A percentile compares a stretch with the other conserved stretches of the same genome.
Evolutionary conservation across 2,797 vertebrate species (phyloP).

Genomic region (Clarias pachynema): DNA sequence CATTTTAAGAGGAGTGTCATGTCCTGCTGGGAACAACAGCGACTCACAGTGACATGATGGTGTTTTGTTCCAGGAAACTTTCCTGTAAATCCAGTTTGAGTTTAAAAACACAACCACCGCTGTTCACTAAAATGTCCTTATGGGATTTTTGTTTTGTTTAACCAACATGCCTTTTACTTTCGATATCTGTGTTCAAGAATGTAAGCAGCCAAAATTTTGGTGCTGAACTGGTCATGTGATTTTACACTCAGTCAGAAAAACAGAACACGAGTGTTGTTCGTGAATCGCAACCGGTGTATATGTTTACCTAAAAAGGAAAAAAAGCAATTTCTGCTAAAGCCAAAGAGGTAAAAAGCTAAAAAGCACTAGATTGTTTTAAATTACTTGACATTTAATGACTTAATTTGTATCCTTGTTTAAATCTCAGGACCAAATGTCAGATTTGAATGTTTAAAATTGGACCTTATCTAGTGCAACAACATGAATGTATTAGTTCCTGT

Average conservation of each 20-base stretch:
- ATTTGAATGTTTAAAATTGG: not conserved
- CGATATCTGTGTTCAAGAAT: conserved; percentile 1
- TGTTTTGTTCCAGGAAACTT: conserved; percentile 2
- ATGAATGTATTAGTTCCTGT: conserved; percentile 9
- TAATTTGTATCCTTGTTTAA: conserved; percentile 5
- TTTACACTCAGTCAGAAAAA: not conserved
- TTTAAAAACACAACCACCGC: conserved; percentile 5
- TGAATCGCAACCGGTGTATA: not conserved
- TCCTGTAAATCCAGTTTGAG: conserved; percentile 36
- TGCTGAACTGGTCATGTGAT: conserved; percentile 10
- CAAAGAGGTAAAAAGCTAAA: conserved; percentile 26
- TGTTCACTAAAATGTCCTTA: conserved; percentile 27
- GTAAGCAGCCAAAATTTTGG: not conserved
- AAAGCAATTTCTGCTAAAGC: not conserved
- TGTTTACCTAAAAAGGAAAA: not conserved
- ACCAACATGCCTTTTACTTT: conserved; percentile 37
- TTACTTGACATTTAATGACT: not conserved
- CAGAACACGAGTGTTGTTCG: not conserved
- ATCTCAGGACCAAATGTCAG: not conserved
- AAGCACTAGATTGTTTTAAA: not conserved
- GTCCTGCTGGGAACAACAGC: conserved; percentile 29
- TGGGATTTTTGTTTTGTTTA: conserved; percentile 7
- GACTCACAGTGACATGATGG: conserved; percentile 18
- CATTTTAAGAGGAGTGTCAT: conserved; percentile 56
- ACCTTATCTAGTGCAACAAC: not conserved